These are phyloP conservation scores for Manduca sexta DNA, from an alignment of 1,140 invertebrate genomes.

Conservation along the genomic window DNA sequence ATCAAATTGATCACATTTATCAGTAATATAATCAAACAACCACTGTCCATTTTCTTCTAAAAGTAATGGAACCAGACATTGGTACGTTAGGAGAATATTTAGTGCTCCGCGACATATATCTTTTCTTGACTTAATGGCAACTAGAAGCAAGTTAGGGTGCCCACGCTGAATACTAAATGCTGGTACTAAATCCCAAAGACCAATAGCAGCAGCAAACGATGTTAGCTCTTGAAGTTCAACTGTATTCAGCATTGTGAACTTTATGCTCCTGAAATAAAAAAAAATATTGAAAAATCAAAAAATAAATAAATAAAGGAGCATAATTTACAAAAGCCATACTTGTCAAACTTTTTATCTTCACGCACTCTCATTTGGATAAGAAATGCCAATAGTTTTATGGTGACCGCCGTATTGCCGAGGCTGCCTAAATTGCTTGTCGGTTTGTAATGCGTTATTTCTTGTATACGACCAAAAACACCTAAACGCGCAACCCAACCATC, in stretches of 20 bases:
- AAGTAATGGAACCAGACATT: constrained; percentile 43
- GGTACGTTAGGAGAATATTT: constrained; percentile 33
- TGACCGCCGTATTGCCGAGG: constrained; percentile 44
- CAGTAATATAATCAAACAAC: constrained; percentile 53
- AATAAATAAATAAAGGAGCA: not conserved
- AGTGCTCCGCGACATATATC: constrained; percentile 51
- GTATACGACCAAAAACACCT: constrained; percentile 50
- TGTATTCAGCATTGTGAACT: constrained; percentile 33
- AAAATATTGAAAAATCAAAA: not conserved
- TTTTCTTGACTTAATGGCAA: constrained; percentile 36
- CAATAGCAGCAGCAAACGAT: constrained; percentile 39
- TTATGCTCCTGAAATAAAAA: constrained; percentile 37
- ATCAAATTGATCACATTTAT: constrained; percentile 51
- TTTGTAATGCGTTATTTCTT: constrained; percentile 50
- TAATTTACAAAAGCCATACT: constrained; percentile 30
- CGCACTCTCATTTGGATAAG: constrained; percentile 46
- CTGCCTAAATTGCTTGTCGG: constrained; percentile 26
- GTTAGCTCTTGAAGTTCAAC: constrained; percentile 45
- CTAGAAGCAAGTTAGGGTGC: constrained; percentile 35
- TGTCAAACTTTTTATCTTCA: constrained; percentile 44
- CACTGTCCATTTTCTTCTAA: constrained; percentile 58
- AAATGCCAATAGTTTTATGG: constrained; percentile 44
- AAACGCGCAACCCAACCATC: constrained; percentile 58
- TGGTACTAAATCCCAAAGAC: constrained; percentile 53
- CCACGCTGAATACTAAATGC: constrained; percentile 51